phyloP scores from a whole-genome alignment of 2,113 vertebrate genomes.

The Callospermophilus lateralis region DNA sequence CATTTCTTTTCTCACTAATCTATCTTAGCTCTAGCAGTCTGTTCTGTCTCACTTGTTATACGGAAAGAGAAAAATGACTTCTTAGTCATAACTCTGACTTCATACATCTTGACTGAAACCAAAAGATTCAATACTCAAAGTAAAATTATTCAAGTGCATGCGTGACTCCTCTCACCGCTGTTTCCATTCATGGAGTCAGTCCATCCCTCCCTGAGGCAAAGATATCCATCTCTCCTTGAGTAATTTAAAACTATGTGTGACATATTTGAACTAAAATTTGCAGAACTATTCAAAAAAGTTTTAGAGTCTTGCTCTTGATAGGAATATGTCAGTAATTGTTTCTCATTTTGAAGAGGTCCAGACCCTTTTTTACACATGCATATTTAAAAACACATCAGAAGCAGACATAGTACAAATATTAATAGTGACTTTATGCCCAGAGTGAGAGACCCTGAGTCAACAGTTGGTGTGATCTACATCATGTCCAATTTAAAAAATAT shows the following conservation, averaged over 20 bases:
- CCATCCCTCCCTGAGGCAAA: background rate
- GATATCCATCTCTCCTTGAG: background rate
- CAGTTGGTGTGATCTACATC: background rate
- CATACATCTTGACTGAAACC: constrained; percentile 43
- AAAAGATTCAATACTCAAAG: background rate
- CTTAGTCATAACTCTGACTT: constrained; percentile 61
- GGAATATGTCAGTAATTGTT: background rate
- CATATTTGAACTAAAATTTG: background rate
- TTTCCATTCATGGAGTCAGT: background rate
- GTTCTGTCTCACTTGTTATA: background rate
- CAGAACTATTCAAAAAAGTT: background rate
- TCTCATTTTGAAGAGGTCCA: background rate
- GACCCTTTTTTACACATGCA: background rate
- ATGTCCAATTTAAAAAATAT: background rate
- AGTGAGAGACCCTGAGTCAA: background rate
- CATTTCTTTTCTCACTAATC: background rate
- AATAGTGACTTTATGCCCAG: background rate
- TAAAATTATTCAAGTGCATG: background rate
- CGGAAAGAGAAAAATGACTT: background rate
- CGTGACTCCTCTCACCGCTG: background rate
- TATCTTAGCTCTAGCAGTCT: background rate
- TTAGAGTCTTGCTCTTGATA: background rate
- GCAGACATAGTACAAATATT: background rate
- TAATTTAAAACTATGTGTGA: background rate
- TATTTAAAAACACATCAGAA: background rate